Percentiles rank a stretch among this genome's conserved stretches.
Conservation (phyloP, 2,888 invertebrate genomes). For the Philopedon plagiatum region DNA sequence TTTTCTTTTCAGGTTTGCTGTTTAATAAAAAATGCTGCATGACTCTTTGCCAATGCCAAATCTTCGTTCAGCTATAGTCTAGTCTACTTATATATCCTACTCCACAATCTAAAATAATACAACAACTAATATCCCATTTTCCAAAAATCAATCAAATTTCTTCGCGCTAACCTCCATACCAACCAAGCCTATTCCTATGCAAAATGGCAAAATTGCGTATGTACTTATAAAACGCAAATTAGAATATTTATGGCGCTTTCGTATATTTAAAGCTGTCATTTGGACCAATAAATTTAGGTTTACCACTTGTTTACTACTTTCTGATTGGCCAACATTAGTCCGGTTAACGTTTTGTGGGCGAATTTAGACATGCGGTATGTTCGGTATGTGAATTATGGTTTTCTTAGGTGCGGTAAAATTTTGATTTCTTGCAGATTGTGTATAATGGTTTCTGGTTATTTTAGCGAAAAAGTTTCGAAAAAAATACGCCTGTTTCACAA, state of each 20-base stretch:
- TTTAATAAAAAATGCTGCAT: too few relatives aligned
- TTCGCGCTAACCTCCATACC: slow-evolving; percentile 18
- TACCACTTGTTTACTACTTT: slow-evolving; percentile 59
- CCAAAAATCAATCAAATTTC: slow-evolving; percentile 2
- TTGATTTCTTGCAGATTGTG: slow-evolving; percentile 20
- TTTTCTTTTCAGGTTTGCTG: too few relatives aligned
- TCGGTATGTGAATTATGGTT: slow-evolving; percentile 38
- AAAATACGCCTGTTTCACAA: too few relatives aligned
- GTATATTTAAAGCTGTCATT: slow-evolving; percentile 57
- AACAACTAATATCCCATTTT: too few relatives aligned
- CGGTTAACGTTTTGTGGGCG: slow-evolving; percentile 40
- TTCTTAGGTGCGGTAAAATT: slow-evolving; percentile 23
- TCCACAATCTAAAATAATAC: too few relatives aligned
- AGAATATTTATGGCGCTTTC: slow-evolving; percentile 46
- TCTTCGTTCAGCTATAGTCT: too few relatives aligned
- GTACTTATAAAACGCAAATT: slow-evolving; percentile 40
- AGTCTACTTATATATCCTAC: too few relatives aligned
- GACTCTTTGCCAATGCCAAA: too few relatives aligned
- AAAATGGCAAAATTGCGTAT: slow-evolving; percentile 42
- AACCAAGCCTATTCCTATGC: slow-evolving; percentile 42
- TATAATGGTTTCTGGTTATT: too few relatives aligned
- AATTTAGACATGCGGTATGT: slow-evolving; percentile 32
- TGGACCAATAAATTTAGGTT: slow-evolving; percentile 60
- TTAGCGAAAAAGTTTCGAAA: too few relatives aligned
- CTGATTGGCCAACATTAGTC: slow-evolving; percentile 18